phyloP scores from a whole-genome alignment of 2,888 invertebrate species.

The Lepidochrysops patricia region DNA sequence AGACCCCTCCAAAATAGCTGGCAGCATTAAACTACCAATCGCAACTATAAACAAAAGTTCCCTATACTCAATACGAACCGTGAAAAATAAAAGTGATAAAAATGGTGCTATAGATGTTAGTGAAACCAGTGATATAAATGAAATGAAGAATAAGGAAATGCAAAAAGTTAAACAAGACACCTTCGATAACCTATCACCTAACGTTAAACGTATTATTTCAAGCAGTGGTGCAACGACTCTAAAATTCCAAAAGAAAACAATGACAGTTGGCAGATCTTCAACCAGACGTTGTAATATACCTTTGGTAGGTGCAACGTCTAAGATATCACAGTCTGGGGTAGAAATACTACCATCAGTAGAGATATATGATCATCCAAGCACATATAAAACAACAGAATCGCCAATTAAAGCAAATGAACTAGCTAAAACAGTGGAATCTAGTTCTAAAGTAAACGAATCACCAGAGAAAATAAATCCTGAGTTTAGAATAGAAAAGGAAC shows the following conservation, averaged over 20 bases:
- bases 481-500: slow-evolving; percentile 49
- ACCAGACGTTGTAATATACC: slow-evolving; percentile 62
- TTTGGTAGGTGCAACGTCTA: slow-evolving; percentile 66
- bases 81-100: slow-evolving; percentile 62
- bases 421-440: background rate
- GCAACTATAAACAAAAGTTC: slow-evolving; percentile 60
- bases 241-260: slow-evolving; percentile 58
- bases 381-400: slow-evolving; percentile 38
- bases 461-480: slow-evolving; percentile 44
- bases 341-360: slow-evolving; percentile 63
- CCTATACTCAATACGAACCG: slow-evolving; percentile 54
- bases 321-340: slow-evolving; percentile 66
- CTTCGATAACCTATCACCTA: slow-evolving; percentile 75
- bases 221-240: slow-evolving; percentile 62
- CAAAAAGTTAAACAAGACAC: slow-evolving; percentile 51
- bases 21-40: slow-evolving; percentile 57
- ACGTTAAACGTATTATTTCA: slow-evolving; percentile 76
- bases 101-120: slow-evolving; percentile 38
- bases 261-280: slow-evolving; percentile 46
- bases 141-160: slow-evolving; percentile 38
- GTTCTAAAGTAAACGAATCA: slow-evolving; percentile 26
- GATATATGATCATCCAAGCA: slow-evolving; percentile 58
- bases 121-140: slow-evolving; percentile 47
- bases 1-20: slow-evolving; percentile 50
- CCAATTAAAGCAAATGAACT: slow-evolving; percentile 34